Base-by-base conservation (phyloP, 2,113 vertebrate genomes). In the Oophaga pumilio region DNA sequence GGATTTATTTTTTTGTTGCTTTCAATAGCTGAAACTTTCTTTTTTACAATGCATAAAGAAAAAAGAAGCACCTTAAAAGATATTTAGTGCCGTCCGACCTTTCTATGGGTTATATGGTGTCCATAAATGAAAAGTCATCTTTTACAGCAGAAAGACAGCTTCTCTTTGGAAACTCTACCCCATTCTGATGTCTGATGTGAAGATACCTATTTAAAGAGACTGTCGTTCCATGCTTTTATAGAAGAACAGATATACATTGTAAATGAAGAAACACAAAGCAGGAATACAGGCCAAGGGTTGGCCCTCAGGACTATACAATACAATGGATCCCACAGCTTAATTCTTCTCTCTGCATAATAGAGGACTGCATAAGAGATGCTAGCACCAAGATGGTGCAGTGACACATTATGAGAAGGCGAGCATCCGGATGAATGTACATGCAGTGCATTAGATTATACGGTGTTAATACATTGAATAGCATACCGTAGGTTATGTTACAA, bases 311-410 rank as follows among this genome's bases (percentile, higher is more conserved):
- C 82, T 84, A 11, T 69, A 8, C n/a, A 26, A 52, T 9, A 69
- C 64, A 84, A 84, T 26, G 64, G 64, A 68, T 69, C 82, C 82
- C n/a, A 69, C 82, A 56, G 62, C 11, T 69, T 69, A 84, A 84
- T 84, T 84, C 62, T 84, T 69, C 49, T 69, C 8, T 11, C 43
- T 84, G 28, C 28, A 84, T 84, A 84, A 84, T 84, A 60, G 82
- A 68, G 26, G 79, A 43, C 57, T 49, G 10, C n/a, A 79, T 64
- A 64, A 33, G 26, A 69, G 82, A 82, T 62, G 24, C 59, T n/a
- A 28, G 59, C 59, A 49, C 26, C 33, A 64, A 64, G 33, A 82
- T 64, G 28, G 79, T 20, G 26, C 28, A 80, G 24, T 50, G 59
- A 64, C 60, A 82, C 22, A 82, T 60, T 82, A 66, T 50, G 60